Conservation (phyloP, 2,888 invertebrate genomes). For the Brenthis hecate region DNA sequence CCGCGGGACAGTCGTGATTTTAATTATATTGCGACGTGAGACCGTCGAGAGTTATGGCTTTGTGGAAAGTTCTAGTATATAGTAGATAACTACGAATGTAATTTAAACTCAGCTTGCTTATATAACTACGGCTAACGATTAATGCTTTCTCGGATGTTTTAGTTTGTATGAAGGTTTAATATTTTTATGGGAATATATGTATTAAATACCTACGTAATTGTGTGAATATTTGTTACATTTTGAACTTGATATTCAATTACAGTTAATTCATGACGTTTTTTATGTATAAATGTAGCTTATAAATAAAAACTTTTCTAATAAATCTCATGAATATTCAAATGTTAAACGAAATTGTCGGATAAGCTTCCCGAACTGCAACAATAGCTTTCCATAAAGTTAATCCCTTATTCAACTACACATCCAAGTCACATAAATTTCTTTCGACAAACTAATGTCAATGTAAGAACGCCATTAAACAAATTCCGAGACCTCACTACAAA, state of each 20-base stretch:
- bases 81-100: slow-evolving; percentile 11
- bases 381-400: slow-evolving; percentile 70
- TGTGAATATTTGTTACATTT: too few species aligned
- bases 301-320: slow-evolving; percentile 23
- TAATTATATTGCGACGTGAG: slow-evolving; percentile 80
- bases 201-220: too few species aligned
- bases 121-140: not conserved
- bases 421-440: slow-evolving; percentile 80
- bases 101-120: slow-evolving; percentile 1
- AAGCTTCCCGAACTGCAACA: slow-evolving; percentile 46
- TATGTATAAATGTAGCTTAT: not conserved
- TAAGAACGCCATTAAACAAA: slow-evolving; percentile 82
- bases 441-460: slow-evolving; percentile 82
- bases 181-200: too few species aligned
- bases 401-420: slow-evolving; percentile 80
- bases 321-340: slow-evolving; percentile 42
- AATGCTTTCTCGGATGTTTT: too few species aligned
- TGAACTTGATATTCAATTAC: not conserved
- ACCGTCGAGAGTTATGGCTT: slow-evolving; percentile 68
- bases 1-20: slow-evolving; percentile 80
- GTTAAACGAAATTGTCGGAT: slow-evolving; percentile 41
- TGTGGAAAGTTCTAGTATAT: slow-evolving; percentile 54
- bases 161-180: too few species aligned
- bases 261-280: not conserved
- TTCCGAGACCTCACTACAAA: slow-evolving; percentile 64